Base-by-base conservation (phyloP, 2,113 vertebrate species). In the Xerus inauris region DNA sequence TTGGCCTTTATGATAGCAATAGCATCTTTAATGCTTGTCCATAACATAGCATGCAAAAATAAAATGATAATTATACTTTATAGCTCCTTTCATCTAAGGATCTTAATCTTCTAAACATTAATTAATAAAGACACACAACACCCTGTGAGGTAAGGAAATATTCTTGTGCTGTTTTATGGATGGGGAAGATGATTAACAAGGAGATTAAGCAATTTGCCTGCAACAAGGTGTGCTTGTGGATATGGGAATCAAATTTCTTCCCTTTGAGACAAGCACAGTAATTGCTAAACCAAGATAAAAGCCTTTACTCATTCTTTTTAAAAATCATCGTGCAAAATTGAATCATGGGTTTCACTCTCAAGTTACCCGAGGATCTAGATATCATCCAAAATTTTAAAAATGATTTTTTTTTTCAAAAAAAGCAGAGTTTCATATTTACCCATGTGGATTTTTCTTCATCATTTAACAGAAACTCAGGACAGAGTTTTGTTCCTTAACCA, bases 31-130 rank as follows among this genome's bases (percentile, higher is more conserved):
- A 96, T 45, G 94, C 71, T 95, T 96, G 42, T 95, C 91, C 20
- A 24, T 89, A 83, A 94, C 26, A 75, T 54, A 90, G 64, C 20
- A 75, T 81, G 30, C 42, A 85, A 95, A 94, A 94, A 85, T 81
- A 91, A 96, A 91, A 96, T 83, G 12, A 87, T 95, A 93, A 97
- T 95, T 96, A 89, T n/a, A 76, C 42, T 91, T 96, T 80, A 82
- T 26, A 85, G 28, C 59, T 82, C 57, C 84, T 96, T 97, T 95
- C 92, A 96, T 95, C 87, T 65, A 71, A 96, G 73, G 87, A 88
- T 92, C 28, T 77, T 94, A 96, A 90, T 90, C 71, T 91, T 89
- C 38, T 40, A 92, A 92, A 94, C 32, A 87, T 89, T 95, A 93
- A 89, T 95, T 95, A 97, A 88, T 96, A 94, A 76, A 90, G 87